Conservation (phyloP, 2,888 invertebrate genomes). For the Tetramorium bicarinatum region DNA sequence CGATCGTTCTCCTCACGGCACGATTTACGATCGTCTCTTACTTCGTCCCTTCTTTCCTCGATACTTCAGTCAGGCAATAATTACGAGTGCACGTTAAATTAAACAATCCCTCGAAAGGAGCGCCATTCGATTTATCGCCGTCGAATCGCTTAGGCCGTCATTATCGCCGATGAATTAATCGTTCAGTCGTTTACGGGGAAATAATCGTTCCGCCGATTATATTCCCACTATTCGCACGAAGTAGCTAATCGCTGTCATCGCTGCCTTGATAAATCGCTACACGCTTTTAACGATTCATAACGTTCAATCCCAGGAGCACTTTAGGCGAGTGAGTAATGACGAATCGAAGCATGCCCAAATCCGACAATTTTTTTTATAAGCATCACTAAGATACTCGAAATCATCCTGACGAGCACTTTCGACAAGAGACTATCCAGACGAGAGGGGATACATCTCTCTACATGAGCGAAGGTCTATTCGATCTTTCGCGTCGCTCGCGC, state of each 20-base stretch:
- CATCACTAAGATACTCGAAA: neutral
- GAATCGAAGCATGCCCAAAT: neutral
- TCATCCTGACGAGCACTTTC: conserved; percentile 32
- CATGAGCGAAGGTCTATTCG: neutral
- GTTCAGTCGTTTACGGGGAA: conserved; percentile 16
- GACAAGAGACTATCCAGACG: neutral
- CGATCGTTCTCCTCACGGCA: conserved; percentile 7
- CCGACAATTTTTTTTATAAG: neutral
- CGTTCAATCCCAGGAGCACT: neutral
- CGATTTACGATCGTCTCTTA: conserved; percentile 14
- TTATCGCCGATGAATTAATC: conserved; percentile 22
- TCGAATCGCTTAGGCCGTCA: conserved; percentile 7
- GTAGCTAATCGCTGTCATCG: conserved; percentile 5
- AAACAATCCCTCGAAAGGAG: neutral
- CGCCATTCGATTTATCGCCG: conserved; percentile 13
- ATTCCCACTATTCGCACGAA: neutral
- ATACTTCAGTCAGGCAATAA: neutral
- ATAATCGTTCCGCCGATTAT: conserved; percentile 30
- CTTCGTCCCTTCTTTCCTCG: neutral
- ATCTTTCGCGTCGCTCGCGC: neutral
- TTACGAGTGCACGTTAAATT: conserved; percentile 31
- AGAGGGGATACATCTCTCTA: neutral
- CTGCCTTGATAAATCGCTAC: conserved; percentile 22
- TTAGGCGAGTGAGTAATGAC: conserved; percentile 5
- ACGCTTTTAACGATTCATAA: neutral